A percentile compares a stretch with the other conserved stretches of the same genome.
Evolutionary conservation across 2,797 vertebrate species (phyloP).

Genomic region (Phyllotis vaccarum): DNA sequence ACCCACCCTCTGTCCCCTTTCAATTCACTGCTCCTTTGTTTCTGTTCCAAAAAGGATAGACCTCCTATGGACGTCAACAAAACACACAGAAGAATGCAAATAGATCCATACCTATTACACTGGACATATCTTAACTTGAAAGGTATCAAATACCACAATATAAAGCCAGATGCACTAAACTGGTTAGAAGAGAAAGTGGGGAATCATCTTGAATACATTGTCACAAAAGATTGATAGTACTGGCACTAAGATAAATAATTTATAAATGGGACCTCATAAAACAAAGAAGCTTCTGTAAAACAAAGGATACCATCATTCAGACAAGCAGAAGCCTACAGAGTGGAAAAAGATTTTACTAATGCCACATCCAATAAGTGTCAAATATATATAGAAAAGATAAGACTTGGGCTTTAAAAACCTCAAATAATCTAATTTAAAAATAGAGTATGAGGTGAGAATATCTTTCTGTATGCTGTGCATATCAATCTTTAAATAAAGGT

Average conservation of each 20-base stretch:
- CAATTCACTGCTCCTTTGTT: neutral
- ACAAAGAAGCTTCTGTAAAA: neutral
- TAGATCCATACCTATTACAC: neutral
- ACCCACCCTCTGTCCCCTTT: neutral
- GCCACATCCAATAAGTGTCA: neutral
- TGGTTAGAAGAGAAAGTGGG: neutral
- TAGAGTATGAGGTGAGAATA: too few species aligned
- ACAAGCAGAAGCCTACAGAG: neutral
- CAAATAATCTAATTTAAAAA: too few species aligned
- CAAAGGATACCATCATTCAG: neutral
- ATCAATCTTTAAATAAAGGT: too few species aligned
- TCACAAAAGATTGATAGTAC: neutral
- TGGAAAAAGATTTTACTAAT: neutral
- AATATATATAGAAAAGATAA: neutral
- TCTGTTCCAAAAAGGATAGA: neutral
- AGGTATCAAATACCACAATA: neutral
- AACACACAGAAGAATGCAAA: neutral
- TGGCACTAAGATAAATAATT: neutral
- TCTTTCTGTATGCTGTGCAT: too few species aligned
- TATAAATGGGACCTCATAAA: neutral
- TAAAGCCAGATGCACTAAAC: neutral
- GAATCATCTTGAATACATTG: neutral
- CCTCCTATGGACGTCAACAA: neutral
- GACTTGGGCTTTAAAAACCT: neutral
- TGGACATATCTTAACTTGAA: neutral